These are phyloP conservation scores for Xiphophorus couchianus DNA, from an alignment of 2,113 vertebrate genomes.

Conservation along the genomic window DNA sequence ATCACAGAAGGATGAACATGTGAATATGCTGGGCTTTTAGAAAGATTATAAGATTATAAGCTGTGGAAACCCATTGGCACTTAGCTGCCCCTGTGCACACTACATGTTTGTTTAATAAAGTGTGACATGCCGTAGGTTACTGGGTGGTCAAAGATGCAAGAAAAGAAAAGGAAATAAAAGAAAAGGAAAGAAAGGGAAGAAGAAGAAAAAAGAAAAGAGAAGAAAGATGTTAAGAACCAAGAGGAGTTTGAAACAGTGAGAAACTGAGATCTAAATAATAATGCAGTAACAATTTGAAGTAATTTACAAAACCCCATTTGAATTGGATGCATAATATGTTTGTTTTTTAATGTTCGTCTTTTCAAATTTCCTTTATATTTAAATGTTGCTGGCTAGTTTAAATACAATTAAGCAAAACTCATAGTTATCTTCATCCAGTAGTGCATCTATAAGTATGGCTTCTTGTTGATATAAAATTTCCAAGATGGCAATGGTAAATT, in stretches of 20 bases:
- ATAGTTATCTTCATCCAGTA: neutral
- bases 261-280: constrained; percentile 3
- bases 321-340: no score
- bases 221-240: neutral
- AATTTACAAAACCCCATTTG: no score
- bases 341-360: neutral
- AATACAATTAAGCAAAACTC: neutral
- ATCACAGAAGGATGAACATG: neutral
- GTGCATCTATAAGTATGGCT: neutral
- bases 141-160: constrained; percentile 36
- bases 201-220: constrained; percentile 12
- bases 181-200: constrained; percentile 14
- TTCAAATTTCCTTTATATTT: no score
- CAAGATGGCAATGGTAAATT: no score
- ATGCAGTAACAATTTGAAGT: neutral
- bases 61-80: constrained; percentile 40
- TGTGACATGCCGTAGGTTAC: constrained; percentile 40
- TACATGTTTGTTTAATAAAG: constrained; percentile 59
- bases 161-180: constrained; percentile 16
- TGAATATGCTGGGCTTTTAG: neutral
- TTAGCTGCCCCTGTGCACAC: neutral
- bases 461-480: neutral
- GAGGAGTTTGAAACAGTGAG: neutral
- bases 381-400: neutral
- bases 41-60: constrained; percentile 16